Evolutionary conservation across 2,888 invertebrate genomes (phyloP).

Genomic region (Hecatera dysodea): DNA sequence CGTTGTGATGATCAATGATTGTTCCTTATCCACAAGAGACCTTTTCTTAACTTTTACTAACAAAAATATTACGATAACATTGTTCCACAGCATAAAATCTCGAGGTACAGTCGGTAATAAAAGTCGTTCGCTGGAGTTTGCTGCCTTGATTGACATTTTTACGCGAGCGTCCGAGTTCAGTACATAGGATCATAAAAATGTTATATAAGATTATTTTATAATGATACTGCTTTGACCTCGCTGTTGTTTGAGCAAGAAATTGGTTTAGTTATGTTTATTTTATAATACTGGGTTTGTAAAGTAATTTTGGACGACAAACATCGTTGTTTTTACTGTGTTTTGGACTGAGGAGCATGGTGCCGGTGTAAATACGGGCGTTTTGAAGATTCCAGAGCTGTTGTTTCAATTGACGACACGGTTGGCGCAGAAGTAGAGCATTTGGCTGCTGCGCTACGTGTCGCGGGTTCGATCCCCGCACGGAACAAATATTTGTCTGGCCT

Average conservation of each 20-base stretch:
- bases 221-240: slow-evolving; percentile 35
- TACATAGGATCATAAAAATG: slow-evolving; percentile 49
- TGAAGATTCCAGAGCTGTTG: no score
- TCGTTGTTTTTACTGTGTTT: no score
- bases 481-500: no score
- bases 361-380: no score
- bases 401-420: no score
- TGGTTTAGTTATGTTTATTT: slow-evolving; percentile 9
- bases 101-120: slow-evolving; percentile 23
- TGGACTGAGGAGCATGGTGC: no score
- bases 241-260: slow-evolving; percentile 22
- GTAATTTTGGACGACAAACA: not conserved
- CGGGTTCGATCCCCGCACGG: no score
- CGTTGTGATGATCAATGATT: no score
- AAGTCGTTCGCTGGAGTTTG: slow-evolving; percentile 31
- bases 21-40: not conserved
- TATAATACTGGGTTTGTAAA: not conserved
- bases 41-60: not conserved
- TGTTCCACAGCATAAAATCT: slow-evolving; percentile 21
- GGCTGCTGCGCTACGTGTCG: no score
- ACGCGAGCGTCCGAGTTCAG: slow-evolving; percentile 35
- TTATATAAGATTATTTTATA: slow-evolving; percentile 57
- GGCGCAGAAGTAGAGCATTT: no score
- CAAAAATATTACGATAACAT: slow-evolving; percentile 12
- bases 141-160: slow-evolving; percentile 60